Evolutionary conservation across 2,797 vertebrate species (phyloP).

Genomic region (Sebastes minor): DNA sequence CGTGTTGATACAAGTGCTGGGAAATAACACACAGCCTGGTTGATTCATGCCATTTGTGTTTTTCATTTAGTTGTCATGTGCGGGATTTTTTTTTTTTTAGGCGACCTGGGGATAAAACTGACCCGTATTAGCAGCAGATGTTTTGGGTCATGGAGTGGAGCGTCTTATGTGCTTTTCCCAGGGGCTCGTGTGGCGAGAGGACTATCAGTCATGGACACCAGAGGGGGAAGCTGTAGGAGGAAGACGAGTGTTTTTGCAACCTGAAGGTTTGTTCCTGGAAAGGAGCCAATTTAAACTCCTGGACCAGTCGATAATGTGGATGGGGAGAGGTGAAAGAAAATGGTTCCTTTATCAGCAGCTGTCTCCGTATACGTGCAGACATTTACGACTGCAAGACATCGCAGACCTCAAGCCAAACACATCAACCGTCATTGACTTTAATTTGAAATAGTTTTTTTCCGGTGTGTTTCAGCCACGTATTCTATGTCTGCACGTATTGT

Average conservation of each 20-base stretch:
- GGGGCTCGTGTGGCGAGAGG: constrained; percentile 23
- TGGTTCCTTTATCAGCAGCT: background rate
- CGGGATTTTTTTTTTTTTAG: background rate
- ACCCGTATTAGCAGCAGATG: constrained; percentile 77
- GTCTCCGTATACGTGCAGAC: background rate
- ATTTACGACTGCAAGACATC: background rate
- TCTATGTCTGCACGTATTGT: background rate
- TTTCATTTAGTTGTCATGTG: constrained; percentile 57
- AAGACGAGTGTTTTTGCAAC: background rate
- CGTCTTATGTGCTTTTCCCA: constrained; percentile 48
- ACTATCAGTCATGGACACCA: constrained; percentile 15
- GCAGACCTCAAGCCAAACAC: background rate
- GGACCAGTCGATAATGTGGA: background rate
- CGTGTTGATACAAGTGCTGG: constrained; percentile 77
- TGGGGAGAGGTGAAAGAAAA: background rate
- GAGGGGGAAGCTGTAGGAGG: background rate
- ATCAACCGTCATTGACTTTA: background rate
- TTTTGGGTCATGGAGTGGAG: constrained; percentile 64
- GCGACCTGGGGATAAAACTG: constrained; percentile 48
- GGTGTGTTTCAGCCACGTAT: background rate
- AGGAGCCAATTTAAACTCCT: background rate
- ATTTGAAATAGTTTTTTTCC: background rate
- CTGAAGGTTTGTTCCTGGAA: constrained; percentile 3
- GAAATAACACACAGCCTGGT: constrained; percentile 56
- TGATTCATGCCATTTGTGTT: constrained; percentile 68